These are phyloP conservation scores for Drosophila yooni DNA, from an alignment of 2,888 invertebrate species.

Conservation along the genomic window DNA sequence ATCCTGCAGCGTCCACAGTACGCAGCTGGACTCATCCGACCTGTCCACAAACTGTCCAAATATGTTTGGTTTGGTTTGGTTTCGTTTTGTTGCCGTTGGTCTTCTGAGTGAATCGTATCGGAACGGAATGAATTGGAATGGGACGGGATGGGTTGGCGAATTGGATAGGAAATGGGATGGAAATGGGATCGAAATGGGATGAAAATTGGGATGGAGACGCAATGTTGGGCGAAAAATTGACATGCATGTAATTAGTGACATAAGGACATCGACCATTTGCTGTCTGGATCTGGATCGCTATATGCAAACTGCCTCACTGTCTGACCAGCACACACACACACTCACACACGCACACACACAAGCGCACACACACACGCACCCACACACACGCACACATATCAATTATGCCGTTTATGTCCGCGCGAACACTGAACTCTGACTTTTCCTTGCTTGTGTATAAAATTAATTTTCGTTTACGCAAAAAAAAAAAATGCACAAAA, in stretches of 20 bases:
- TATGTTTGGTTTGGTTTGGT: conserved; percentile 52
- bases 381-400: conserved; percentile 53
- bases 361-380: conserved; percentile 9
- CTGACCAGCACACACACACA: conserved; percentile 17
- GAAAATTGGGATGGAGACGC: conserved; percentile 29
- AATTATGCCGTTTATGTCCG: conserved; percentile 76
- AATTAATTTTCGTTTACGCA: conserved; percentile 67
- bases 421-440: conserved; percentile 29
- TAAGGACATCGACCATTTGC: conserved; percentile 53
- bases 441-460: conserved; percentile 28
- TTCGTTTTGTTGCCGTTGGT: conserved; percentile 60
- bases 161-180: background rate
- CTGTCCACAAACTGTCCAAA: conserved; percentile 79
- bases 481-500: conserved; percentile 11
- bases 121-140: conserved; percentile 18
- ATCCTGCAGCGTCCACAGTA: background rate
- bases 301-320: conserved; percentile 6
- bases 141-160: background rate
- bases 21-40: conserved; percentile 25
- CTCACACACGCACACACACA: conserved; percentile 9
- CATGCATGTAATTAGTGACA: conserved; percentile 81
- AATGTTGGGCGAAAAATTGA: conserved; percentile 80
- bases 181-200: conserved; percentile 9
- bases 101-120: conserved; percentile 43
- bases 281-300: conserved; percentile 28